A percentile compares a stretch with the other conserved stretches of the same genome.
Evolutionary conservation across 2,888 invertebrate species (phyloP).

Genomic region (Hypena proboscidalis): DNA sequence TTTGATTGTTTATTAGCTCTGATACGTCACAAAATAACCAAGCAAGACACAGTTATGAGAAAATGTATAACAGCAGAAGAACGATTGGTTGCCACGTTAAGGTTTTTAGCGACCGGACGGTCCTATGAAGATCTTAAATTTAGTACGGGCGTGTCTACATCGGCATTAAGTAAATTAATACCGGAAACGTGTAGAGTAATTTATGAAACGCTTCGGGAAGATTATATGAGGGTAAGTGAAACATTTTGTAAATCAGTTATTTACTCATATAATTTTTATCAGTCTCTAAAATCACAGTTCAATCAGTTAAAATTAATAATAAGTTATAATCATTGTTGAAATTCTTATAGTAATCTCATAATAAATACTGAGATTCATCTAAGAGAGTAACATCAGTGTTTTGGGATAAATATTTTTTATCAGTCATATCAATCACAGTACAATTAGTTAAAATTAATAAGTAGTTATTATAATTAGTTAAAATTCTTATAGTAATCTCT

Average conservation of each 20-base stretch:
- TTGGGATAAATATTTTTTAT: too few species aligned
- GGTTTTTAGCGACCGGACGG: conserved; percentile 21
- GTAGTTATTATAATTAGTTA: too few species aligned
- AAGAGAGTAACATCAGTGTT: too few species aligned
- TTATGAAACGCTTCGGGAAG: conserved; percentile 16
- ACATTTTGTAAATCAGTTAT: conserved; percentile 14
- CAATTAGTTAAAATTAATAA: too few species aligned
- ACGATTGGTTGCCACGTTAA: conserved; percentile 18
- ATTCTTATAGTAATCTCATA: not conserved
- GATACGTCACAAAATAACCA: too few species aligned
- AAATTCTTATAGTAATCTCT: too few species aligned
- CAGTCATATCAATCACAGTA: too few species aligned
- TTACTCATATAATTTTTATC: conserved; percentile 10
- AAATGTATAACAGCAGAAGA: conserved; percentile 19
- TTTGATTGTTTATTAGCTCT: too few species aligned
- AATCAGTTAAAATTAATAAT: conserved; percentile 3
- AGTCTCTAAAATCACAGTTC: conserved; percentile 1
- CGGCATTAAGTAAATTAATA: conserved; percentile 17
- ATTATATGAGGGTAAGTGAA: conserved; percentile 17
- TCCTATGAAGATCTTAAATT: conserved; percentile 12
- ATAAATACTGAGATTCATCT: too few species aligned
- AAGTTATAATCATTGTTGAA: not conserved
- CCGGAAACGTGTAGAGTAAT: conserved; percentile 28
- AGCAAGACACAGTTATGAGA: too few species aligned
- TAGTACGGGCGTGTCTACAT: conserved; percentile 14